These are phyloP conservation scores for Callyntrura sp. DNA, from an alignment of 2,888 invertebrate genomes.

Conservation along the genomic window DNA sequence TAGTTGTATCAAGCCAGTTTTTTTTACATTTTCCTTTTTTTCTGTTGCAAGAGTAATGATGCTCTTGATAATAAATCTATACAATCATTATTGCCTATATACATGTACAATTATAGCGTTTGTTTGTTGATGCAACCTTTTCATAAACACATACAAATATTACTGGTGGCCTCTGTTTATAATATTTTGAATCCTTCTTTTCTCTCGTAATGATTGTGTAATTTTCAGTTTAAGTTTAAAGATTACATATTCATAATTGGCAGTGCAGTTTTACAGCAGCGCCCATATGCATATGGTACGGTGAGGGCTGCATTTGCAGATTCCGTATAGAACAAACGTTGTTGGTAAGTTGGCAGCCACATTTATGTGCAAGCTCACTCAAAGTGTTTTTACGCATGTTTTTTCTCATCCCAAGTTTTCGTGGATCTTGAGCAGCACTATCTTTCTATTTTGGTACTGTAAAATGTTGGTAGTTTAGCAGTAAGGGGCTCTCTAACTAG, in stretches of 20 bases:
- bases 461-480: not conserved
- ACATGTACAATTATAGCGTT: not conserved
- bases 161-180: conserved; percentile 10
- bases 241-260: conserved; percentile 30
- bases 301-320: not conserved
- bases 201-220: conserved; percentile 13
- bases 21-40: conserved; percentile 31
- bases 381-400: no score
- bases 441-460: conserved; percentile 5
- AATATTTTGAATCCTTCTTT: not conserved
- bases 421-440: not conserved
- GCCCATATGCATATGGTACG: conserved; percentile 1
- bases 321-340: not conserved
- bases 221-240: conserved; percentile 29
- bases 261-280: not conserved
- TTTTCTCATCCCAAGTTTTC: not conserved
- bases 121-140: not conserved
- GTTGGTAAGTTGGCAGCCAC: not conserved
- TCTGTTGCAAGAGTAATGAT: not conserved
- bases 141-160: conserved; percentile 12
- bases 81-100: not conserved
- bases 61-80: not conserved
- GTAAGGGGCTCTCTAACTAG: not conserved
- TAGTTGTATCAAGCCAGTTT: not conserved
- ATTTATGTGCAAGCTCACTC: no score